A percentile compares a stretch with the other conserved stretches of the same genome.
Evolutionary conservation across 2,797 vertebrate species (phyloP).

Genomic region (Siniperca scherzeri): DNA sequence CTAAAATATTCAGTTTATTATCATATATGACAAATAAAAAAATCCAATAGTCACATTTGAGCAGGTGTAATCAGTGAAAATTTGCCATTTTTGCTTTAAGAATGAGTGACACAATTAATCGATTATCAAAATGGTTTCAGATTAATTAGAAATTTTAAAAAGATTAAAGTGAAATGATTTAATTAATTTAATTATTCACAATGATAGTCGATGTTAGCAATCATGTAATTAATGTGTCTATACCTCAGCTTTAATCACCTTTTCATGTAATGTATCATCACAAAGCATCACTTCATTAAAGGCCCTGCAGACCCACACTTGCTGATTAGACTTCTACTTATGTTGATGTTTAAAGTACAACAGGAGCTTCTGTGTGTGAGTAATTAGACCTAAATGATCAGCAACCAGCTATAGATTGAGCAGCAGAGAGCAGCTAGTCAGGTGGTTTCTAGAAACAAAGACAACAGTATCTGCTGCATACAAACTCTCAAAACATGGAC

Average conservation of each 20-base stretch:
- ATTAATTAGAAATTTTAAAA: neutral
- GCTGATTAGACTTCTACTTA: neutral
- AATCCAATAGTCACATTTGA: neutral
- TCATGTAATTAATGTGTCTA: neutral
- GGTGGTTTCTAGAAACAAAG: neutral
- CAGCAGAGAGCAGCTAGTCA: neutral
- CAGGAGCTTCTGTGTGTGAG: constrained; percentile 17
- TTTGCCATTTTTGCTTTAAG: neutral
- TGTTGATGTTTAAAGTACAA: constrained; percentile 8
- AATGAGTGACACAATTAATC: neutral
- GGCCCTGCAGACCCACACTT: neutral
- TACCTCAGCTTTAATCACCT: neutral
- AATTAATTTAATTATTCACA: neutral
- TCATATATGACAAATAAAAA: neutral
- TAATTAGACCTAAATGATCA: constrained; percentile 14
- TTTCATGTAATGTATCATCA: neutral
- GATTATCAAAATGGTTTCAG: neutral
- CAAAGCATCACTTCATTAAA: neutral
- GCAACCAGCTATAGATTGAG: constrained; percentile 1
- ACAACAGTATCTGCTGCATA: constrained; percentile 20
- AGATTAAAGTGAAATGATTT: neutral
- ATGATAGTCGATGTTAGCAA: neutral
- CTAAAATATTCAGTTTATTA: neutral
- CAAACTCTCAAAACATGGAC: constrained; percentile 4
- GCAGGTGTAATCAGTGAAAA: neutral